Base-by-base conservation (phyloP, 2,888 invertebrate genomes). In the Pycnomerus fuliginosus region DNA sequence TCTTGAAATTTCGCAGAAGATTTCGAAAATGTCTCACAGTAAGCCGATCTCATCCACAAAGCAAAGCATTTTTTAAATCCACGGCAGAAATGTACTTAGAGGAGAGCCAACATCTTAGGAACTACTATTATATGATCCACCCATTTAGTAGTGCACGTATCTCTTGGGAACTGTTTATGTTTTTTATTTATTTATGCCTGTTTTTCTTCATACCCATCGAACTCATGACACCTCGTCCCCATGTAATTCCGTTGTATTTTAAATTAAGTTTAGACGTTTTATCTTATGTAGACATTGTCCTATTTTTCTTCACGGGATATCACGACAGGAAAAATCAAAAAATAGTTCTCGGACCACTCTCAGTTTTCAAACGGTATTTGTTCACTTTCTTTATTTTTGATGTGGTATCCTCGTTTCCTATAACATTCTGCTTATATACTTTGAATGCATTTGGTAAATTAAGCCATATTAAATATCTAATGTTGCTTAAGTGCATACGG, bases 61-160 rank as follows among this genome's bases (percentile, higher is more conserved):
- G 44, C 8, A 40, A 42, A 23, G 22, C 42, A 3, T 39, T 51
- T 5, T 52, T 52, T 11, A 45, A 48, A 33, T 60, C 60, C 4
- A 30, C 46, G 2, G 34, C 40, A 5, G 39, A 49, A 13, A 52
- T 50, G 15, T 41, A 45, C 1, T 28, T 34, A 2, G 60, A 58
- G 27, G 45, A 53, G 16, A 38, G 43, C 12, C 39, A 52, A 39
- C 55, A 58, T 30, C 31, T 60, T 13, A 14, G 44, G 13, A 36
- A 52, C 22, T 50, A 48, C 25, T 46, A 44, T 25, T 39, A 43
- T 13, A 55, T 53, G 16, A 50, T 58, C 1, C 60, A 60, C 31
- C 60, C 60, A 0, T 60, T 55, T 17, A 60, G 60, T 24, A 45
- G 34, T 13, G 41, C 41, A 3, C 50, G 50, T 16, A 36, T 42